Percentiles rank a stretch among this genome's conserved stretches.
Conservation (phyloP, 2,888 invertebrate genomes). For the Galerucella calmariensis region DNA sequence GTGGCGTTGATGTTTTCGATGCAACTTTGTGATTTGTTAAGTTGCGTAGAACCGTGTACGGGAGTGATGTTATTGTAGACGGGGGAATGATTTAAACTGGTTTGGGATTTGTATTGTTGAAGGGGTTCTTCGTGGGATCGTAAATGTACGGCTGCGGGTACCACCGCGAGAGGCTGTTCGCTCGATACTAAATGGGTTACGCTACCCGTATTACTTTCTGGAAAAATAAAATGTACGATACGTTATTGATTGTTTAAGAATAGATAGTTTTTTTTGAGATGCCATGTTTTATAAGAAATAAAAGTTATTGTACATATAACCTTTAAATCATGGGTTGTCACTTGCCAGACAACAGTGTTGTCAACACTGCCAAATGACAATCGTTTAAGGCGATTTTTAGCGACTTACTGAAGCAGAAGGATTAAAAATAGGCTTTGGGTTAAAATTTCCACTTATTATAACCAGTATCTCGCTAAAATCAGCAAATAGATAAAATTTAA, state of each 20-base stretch:
- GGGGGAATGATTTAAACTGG: constrained; percentile 60
- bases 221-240: constrained; percentile 38
- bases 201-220: constrained; percentile 75
- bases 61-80: constrained; percentile 63
- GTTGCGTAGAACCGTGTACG: constrained; percentile 28
- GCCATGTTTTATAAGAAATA: too few species aligned
- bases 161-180: constrained; percentile 71
- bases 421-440: too few species aligned
- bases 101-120: constrained; percentile 63
- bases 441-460: too few species aligned
- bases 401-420: too few species aligned
- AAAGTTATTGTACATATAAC: too few species aligned
- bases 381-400: too few species aligned
- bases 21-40: constrained; percentile 60
- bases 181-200: constrained; percentile 74
- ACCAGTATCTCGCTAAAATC: too few species aligned
- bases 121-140: constrained; percentile 54
- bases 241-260: constrained; percentile 1
- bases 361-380: too few species aligned
- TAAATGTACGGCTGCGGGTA: constrained; percentile 52
- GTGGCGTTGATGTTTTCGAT: constrained; percentile 56
- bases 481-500: too few species aligned
- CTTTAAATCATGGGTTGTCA: too few species aligned
- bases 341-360: too few species aligned
- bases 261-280: background rate